Conservation (phyloP, 1,140 invertebrate species). For the Bombus haemorrhoidalis region DNA sequence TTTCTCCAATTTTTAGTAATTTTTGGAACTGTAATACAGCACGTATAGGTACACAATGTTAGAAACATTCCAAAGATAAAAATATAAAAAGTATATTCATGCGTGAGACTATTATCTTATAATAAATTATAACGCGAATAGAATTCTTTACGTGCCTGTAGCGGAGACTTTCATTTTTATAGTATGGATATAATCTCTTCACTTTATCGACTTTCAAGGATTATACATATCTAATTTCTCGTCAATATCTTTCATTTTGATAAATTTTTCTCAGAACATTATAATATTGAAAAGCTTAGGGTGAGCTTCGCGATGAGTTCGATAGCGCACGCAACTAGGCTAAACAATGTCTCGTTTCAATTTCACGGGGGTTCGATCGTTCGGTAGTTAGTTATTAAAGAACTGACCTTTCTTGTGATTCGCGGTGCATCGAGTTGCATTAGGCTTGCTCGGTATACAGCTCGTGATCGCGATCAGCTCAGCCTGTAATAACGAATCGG, state of each 20-base stretch:
- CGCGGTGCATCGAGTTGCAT: slow-evolving; percentile 37
- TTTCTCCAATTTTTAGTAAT: background rate
- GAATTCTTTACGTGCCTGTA: background rate
- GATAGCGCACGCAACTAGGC: slow-evolving; percentile 24
- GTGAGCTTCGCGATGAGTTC: background rate
- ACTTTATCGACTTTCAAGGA: background rate
- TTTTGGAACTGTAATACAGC: background rate
- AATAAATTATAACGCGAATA: too few relatives aligned
- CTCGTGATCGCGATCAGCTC: slow-evolving; percentile 41
- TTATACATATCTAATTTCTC: background rate
- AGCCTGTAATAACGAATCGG: slow-evolving; percentile 45
- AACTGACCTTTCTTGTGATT: slow-evolving; percentile 59
- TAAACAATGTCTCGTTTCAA: slow-evolving; percentile 48
- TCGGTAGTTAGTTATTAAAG: slow-evolving; percentile 63
- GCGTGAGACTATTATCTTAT: too few relatives aligned
- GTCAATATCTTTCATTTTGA: background rate
- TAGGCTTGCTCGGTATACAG: background rate
- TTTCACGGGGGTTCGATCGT: slow-evolving; percentile 65
- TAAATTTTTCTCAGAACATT: background rate
- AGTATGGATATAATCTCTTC: background rate
- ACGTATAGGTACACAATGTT: background rate
- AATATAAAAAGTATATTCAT: too few relatives aligned
- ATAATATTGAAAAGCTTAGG: slow-evolving; percentile 8
- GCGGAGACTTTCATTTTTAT: background rate
- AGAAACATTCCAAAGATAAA: background rate